These are phyloP conservation scores for Mallateleia sp. DNA, from an alignment of 2,888 invertebrate genomes.

Conservation along the genomic window DNA sequence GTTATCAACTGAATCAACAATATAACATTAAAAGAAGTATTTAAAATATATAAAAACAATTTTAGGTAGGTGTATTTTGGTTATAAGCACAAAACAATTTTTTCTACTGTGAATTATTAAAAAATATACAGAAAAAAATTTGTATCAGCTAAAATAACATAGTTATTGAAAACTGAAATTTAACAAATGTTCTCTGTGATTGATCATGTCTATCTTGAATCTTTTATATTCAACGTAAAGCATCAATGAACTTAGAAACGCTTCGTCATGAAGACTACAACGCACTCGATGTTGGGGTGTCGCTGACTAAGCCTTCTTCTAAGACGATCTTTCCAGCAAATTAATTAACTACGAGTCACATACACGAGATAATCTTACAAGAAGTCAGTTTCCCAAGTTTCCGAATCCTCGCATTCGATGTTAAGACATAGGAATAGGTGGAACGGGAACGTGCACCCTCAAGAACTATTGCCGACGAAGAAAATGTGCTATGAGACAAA, in stretches of 20 bases:
- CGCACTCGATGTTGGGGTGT: constrained; percentile 31
- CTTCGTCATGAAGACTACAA: constrained; percentile 47
- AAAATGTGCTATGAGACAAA: too few species aligned
- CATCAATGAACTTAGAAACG: constrained; percentile 41
- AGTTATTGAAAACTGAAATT: not conserved
- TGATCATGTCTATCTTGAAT: not conserved
- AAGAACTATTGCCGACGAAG: too few species aligned
- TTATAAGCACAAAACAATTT: too few species aligned
- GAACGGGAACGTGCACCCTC: too few species aligned
- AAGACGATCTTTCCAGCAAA: constrained; percentile 58
- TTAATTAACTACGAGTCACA: constrained; percentile 63
- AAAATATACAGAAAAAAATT: too few species aligned
- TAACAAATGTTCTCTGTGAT: not conserved
- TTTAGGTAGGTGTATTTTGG: too few species aligned
- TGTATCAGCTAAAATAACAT: too few species aligned
- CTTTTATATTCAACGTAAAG: not conserved
- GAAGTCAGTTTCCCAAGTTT: constrained; percentile 59
- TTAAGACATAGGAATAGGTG: not conserved
- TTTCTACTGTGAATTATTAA: too few species aligned
- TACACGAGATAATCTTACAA: constrained; percentile 56
- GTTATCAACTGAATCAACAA: too few species aligned
- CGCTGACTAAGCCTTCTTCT: constrained; percentile 64
- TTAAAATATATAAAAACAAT: too few species aligned
- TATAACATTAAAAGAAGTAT: too few species aligned
- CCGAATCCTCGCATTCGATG: constrained; percentile 50